Conservation (phyloP, 2,888 invertebrate genomes). For the Troglohyphantes excavatus region DNA sequence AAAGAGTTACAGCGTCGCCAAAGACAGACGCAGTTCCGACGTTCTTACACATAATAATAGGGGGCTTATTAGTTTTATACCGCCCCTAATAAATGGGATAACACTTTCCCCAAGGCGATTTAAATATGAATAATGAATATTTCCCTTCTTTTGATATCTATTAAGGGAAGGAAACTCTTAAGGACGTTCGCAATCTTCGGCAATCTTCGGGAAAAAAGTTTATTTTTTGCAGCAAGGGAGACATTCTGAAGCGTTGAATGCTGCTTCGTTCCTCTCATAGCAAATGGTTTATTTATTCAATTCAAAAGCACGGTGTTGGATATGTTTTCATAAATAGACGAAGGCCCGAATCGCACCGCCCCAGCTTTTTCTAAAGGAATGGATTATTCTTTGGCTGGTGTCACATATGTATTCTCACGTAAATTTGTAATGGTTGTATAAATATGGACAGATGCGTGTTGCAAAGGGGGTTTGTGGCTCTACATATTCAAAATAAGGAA, state of each 20-base stretch:
- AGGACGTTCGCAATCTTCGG: neutral
- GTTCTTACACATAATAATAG: constrained; percentile 49
- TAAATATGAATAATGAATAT: constrained; percentile 51
- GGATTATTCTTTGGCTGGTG: no score
- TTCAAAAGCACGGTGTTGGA: neutral
- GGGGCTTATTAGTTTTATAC: constrained; percentile 44
- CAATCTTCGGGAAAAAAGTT: neutral
- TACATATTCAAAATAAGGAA: no score
- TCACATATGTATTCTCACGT: neutral
- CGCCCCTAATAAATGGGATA: constrained; percentile 26
- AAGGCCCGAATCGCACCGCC: neutral
- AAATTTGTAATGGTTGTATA: constrained; percentile 13
- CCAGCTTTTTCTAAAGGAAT: no score
- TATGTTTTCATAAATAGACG: constrained; percentile 27
- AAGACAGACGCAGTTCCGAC: no score
- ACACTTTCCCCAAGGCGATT: constrained; percentile 31
- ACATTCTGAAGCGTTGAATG: neutral
- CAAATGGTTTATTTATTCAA: constrained; percentile 36
- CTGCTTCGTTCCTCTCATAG: neutral
- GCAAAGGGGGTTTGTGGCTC: no score
- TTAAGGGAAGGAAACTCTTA: neutral
- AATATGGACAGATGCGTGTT: neutral
- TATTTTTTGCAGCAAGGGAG: constrained; percentile 8
- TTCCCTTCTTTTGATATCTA: constrained; percentile 42
- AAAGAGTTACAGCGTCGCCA: no score